Base-by-base conservation (phyloP, 2,113 vertebrate species). In the Heteronetta atricapilla region DNA sequence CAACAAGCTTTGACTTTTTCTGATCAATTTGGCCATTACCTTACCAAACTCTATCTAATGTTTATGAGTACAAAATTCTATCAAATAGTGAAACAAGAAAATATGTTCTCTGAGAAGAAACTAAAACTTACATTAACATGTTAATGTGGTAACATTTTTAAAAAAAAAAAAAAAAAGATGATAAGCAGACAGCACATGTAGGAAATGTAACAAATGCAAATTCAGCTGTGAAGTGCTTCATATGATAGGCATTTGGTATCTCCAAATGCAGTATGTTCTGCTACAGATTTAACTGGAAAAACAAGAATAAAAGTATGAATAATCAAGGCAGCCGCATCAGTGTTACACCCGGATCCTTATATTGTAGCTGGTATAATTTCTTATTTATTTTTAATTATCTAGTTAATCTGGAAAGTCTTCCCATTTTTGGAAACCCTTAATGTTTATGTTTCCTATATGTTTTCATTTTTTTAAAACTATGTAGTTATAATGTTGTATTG, bases 211-310 rank as follows among this genome's bases (percentile, higher is more conserved):
- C 29, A 79, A 70, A 76, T 60, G 40, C 58, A 75, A 91, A 78
- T 55, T 92, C 18, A 73, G 31, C 44, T 86, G 77, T 56, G 40
- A 88, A 79, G 16, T 55, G 34, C 69, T 79, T 82, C 73, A 81
- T 83, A n/a, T 21, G n/a, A 53, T 25, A 70, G 0, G 1, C 16
- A 40, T 22, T 81, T 86, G 66, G 62, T 86, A 73, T 53, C 38
- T 81, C 83, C 60, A 90, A 62, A 70, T 34, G 8, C 33, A 89
- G 21, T 53, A 53, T 66, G n/a, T 89, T 88, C 44, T 86, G 26
- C n/a, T 89, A 20, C n/a, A 68, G 25, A 86, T 90, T 84, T 93
- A 86, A 79, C 62, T 82, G 55, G 66, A 92, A 96, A 93, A 40
- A 50, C 64, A 62, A 66, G 83, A 94, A 78, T 72, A 40, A 93